These are phyloP conservation scores for Pseudorhiza aurosa DNA, from an alignment of 30 jellyfish, hydroid and myxozoan genomes.

Conservation along the genomic window DNA sequence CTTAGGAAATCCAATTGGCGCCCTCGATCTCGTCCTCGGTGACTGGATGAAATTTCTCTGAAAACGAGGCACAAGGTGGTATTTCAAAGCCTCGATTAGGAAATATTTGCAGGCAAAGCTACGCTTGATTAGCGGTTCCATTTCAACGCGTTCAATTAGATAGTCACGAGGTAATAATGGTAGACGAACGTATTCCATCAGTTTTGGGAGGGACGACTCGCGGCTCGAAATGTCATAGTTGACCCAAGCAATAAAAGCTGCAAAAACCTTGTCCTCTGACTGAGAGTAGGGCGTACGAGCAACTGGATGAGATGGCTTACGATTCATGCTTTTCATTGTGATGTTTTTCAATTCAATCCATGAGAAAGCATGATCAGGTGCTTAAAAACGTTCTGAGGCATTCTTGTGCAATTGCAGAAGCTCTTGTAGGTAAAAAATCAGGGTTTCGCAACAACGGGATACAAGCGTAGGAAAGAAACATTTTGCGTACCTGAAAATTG, in stretches of 20 bases:
- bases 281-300: too few relatives aligned
- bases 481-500: too few relatives aligned
- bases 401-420: too few relatives aligned
- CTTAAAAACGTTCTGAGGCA: too few relatives aligned
- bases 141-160: conserved; percentile 82
- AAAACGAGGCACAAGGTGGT: conserved; percentile 93
- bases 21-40: conserved; percentile 90
- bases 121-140: conserved; percentile 82
- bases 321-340: too few relatives aligned
- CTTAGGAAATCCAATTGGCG: conserved; percentile 93
- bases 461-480: too few relatives aligned
- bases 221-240: conserved; percentile 63
- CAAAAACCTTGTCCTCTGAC: too few relatives aligned
- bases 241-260: conserved; percentile 93
- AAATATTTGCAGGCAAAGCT: conserved; percentile 91
- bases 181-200: conserved; percentile 93
- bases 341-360: too few relatives aligned
- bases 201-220: conserved; percentile 67
- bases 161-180: conserved; percentile 96
- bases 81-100: conserved; percentile 94
- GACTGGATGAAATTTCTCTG: conserved; percentile 85
- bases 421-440: too few relatives aligned
- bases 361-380: too few relatives aligned
- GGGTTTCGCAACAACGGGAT: too few relatives aligned
- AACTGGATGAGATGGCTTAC: too few relatives aligned